Conservation (phyloP, 2,113 vertebrate genomes). For the Pollimyrus isidori region DNA sequence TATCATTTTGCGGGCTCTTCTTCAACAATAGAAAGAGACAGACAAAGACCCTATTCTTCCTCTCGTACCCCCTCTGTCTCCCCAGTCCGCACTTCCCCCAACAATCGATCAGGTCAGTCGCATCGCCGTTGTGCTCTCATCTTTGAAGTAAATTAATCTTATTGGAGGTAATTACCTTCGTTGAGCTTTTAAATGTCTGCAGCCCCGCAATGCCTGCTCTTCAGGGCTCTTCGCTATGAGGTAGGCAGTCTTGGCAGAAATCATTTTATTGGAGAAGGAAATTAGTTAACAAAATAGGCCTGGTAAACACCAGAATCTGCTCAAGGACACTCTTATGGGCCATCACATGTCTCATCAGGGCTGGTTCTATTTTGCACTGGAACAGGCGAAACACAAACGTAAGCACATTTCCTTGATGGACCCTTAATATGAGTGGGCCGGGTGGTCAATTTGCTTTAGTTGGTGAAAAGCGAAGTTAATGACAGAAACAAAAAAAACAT, state of each 20-base stretch:
- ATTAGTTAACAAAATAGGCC: not conserved
- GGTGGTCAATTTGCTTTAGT: too few relatives aligned
- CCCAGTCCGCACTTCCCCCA: slow-evolving; percentile 90
- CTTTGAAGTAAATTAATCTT: not conserved
- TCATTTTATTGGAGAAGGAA: not conserved
- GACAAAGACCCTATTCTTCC: slow-evolving; percentile 93
- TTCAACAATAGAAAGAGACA: slow-evolving; percentile 94
- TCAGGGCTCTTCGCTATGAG: not conserved
- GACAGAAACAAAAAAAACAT: too few relatives aligned
- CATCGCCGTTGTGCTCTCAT: not conserved
- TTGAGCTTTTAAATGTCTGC: not conserved
- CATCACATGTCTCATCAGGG: not conserved
- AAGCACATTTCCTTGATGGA: too few relatives aligned
- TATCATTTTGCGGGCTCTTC: slow-evolving; percentile 98
- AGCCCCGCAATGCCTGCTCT: not conserved
- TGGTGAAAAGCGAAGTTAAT: too few relatives aligned
- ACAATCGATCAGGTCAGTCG: slow-evolving; percentile 90
- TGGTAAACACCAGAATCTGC: not conserved
- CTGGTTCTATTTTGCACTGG: not conserved
- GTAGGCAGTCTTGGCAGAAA: not conserved
- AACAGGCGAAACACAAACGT: not conserved
- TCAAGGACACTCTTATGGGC: not conserved
- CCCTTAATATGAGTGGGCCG: too few relatives aligned
- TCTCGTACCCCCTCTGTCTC: slow-evolving; percentile 95
- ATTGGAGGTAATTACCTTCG: not conserved